Evolutionary conservation across 2,797 vertebrate genomes (phyloP).

Genomic region (Merluccius polli): DNA sequence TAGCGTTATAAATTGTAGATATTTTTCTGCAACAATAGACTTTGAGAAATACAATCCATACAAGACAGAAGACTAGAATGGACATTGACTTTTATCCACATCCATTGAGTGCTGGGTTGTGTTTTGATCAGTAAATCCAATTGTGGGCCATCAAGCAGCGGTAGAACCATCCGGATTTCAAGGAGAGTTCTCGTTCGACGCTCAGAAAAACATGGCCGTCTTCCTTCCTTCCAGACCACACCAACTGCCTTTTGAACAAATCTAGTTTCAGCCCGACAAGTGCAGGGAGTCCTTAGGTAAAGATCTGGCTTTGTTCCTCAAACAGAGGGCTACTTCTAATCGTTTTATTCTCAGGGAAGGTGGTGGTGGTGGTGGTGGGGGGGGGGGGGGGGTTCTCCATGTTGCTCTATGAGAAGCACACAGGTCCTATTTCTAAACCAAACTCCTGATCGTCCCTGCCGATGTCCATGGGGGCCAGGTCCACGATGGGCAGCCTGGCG

Average conservation of each 20-base stretch:
- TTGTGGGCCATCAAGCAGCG: not conserved
- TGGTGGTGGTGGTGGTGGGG: too few species aligned
- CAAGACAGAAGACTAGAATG: slow-evolving; percentile 1
- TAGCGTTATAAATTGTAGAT: not conserved
- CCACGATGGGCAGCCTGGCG: slow-evolving; percentile 83
- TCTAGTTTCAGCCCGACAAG: not conserved
- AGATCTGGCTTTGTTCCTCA: not conserved
- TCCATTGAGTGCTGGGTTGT: not conserved
- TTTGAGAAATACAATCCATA: not conserved
- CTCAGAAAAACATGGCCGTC: not conserved
- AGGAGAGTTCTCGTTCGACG: not conserved
- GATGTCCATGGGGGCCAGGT: slow-evolving; percentile 87
- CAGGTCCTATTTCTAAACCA: slow-evolving; percentile 87
- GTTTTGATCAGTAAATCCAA: slow-evolving; percentile 1
- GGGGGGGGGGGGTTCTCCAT: not conserved
- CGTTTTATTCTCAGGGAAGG: not conserved
- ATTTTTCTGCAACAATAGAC: not conserved
- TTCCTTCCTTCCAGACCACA: not conserved
- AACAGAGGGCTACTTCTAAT: slow-evolving; percentile 3
- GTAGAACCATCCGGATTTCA: not conserved
- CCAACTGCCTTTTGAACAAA: not conserved
- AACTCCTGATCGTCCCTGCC: slow-evolving; percentile 91
- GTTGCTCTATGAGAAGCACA: slow-evolving; percentile 89
- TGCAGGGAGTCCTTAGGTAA: not conserved
- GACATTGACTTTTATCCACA: not conserved